Base-by-base conservation (phyloP, 2,113 vertebrate genomes). In the Camarhynchus parvulus region DNA sequence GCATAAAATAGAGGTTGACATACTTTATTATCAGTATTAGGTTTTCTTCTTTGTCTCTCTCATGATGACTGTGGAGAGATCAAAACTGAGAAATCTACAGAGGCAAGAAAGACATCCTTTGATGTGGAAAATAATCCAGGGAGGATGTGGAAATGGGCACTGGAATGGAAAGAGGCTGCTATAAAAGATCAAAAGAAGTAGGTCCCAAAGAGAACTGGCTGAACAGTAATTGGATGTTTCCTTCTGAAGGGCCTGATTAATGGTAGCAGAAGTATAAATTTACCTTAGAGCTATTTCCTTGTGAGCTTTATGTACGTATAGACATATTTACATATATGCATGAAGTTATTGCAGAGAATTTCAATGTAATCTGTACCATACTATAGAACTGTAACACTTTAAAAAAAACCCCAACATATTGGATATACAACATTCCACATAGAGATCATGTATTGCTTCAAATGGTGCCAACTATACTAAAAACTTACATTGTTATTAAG, bases 141-240 rank as follows among this genome's bases (percentile, higher is more conserved):
- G 92, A 91, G 84, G 46, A 83, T 96, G 91, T 7, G 2, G 75
- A 93, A 95, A 95, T 69, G 75, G 91, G 81, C 64, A 78, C 41
- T 83, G 87, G 63, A 82, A 91, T 72, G 53, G 86, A 96, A 93
- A 83, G 47, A 92, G 33, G 15, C n/a, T 90, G 44, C 52, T 94
- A 39, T 77, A 58, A 83, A 83, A 96, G 87, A 97, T 97, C 94
- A 97, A 95, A 97, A 92, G 89, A 87, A 96, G 81, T 25, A 89
- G 39, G 49, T 82, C 91, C 95, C 95, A 87, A 90, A 86, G 96
- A 96, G 90, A 64, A 72, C 37, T 62, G 28, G 30, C 47, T 86
- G 64, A 90, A 81, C 18, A 77, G 74, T 92, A 97, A 96, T 92
- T 96, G 47, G 52, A 85, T 91, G 52, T 81, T 96, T 96, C 93